Base-by-base conservation (phyloP, 2,113 vertebrate genomes). In the Sciurus niger region DNA sequence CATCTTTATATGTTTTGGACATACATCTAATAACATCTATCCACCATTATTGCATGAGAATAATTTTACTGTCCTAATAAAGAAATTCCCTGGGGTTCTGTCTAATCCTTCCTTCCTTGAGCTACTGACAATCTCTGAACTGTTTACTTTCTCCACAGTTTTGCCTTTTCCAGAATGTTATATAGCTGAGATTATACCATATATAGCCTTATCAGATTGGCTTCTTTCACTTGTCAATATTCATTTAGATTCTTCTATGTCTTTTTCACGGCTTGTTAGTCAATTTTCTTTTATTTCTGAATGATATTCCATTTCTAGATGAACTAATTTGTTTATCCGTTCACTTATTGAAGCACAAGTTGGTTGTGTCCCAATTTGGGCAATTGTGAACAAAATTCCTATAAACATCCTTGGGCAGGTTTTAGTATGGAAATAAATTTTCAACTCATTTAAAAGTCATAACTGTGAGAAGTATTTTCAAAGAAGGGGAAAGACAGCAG, bases 241-340 rank as follows among this genome's bases (percentile, higher is more conserved):
- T 12, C 13, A 24, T 79, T 68, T 89, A 73, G 32, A 1, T 89
- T 78, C 53, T 25, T 72, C 28, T 4, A 6, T 46, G 18, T 89
- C 63, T 73, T 88, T 93, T 37, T 37, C 9, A 72, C 82, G 68
- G 13, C 28, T 84, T 86, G 53, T 7, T 86, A 78, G 16, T 28
- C 93, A 43, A 84, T 92, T 87, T 85, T 14, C 48, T 85, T 85
- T 67, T 55, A 87, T 43, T 80, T 7, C 10, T 84, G 37, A 90
- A 30, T 60, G 76, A 70, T 46, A 60, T 53, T 43, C 0, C 32
- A 32, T 68, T 63, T 32, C 43, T 60, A 51, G 4, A 65, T 80
- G 4, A 70, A 60, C 3, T 11, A 78, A 10, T 85, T 91, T 74
- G 12, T 73, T 77, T 89, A n/a, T 86, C 9, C 20, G 24, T 72